Conservation (phyloP, 2,888 invertebrate species). For the Microctonus hyperodae region DNA sequence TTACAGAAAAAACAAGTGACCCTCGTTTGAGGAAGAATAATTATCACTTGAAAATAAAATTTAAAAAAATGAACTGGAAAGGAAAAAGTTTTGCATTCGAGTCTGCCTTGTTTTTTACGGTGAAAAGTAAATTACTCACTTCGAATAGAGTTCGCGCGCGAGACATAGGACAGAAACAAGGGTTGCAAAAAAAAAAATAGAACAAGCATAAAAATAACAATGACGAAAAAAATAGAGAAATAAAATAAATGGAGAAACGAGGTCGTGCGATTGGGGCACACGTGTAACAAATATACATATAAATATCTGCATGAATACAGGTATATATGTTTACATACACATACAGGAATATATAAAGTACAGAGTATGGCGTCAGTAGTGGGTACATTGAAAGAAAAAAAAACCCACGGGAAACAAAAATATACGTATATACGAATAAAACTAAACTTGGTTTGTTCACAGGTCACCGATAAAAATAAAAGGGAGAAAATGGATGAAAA, state of each 20-base stretch:
- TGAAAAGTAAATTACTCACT: constrained; percentile 16
- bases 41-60: background rate
- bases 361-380: background rate
- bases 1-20: background rate
- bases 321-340: background rate
- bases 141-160: background rate
- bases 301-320: background rate
- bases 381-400: background rate
- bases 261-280: background rate
- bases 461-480: constrained; percentile 8
- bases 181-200: background rate
- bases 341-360: background rate
- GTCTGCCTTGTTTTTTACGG: constrained; percentile 7
- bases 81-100: background rate
- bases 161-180: constrained; percentile 2
- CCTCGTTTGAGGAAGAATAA: constrained; percentile 1
- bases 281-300: background rate
- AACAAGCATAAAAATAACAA: background rate
- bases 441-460: constrained; percentile 14
- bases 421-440: constrained; percentile 4
- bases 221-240: background rate
- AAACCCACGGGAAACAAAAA: background rate
- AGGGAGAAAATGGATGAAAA: background rate
- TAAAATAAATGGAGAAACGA: background rate
- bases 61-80: background rate